These are phyloP conservation scores for Setophaga kirtlandii DNA, from an alignment of 2,113 vertebrate genomes.

Conservation along the genomic window DNA sequence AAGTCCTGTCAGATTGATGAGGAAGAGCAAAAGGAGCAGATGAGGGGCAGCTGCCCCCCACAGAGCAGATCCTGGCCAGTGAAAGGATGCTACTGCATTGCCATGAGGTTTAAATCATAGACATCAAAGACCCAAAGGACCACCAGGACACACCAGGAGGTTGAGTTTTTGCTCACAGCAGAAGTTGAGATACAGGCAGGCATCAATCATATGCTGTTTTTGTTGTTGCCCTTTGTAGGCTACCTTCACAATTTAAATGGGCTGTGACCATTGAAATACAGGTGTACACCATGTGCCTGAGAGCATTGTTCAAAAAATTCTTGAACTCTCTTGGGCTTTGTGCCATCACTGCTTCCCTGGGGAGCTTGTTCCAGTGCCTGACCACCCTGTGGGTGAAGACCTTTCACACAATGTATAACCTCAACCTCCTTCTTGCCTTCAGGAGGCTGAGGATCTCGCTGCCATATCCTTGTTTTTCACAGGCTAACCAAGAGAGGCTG, in stretches of 20 bases:
- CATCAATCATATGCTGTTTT: background rate
- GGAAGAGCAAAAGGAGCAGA: background rate
- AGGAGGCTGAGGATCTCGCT: background rate
- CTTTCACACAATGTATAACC: background rate
- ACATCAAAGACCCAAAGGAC: background rate
- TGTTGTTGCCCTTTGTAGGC: background rate
- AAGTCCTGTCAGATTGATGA: background rate
- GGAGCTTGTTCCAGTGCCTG: background rate
- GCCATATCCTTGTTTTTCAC: background rate
- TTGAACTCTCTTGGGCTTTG: background rate
- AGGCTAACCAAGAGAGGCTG: background rate
- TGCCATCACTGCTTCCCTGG: background rate
- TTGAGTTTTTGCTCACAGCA: background rate
- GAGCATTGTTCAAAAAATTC: background rate
- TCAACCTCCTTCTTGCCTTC: background rate
- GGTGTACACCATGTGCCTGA: background rate
- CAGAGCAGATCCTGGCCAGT: background rate
- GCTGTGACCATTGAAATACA: background rate
- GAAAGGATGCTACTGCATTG: background rate
- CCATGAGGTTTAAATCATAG: background rate
- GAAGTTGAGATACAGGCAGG: background rate
- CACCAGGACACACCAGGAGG: rapidly evolving
- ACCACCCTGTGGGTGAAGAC: background rate
- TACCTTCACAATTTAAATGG: background rate
- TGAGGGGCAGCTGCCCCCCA: background rate